A percentile compares a stretch with the other conserved stretches of the same genome.
Evolutionary conservation across 2,888 invertebrate genomes (phyloP).

Genomic region (Scaptomyza polygonia): DNA sequence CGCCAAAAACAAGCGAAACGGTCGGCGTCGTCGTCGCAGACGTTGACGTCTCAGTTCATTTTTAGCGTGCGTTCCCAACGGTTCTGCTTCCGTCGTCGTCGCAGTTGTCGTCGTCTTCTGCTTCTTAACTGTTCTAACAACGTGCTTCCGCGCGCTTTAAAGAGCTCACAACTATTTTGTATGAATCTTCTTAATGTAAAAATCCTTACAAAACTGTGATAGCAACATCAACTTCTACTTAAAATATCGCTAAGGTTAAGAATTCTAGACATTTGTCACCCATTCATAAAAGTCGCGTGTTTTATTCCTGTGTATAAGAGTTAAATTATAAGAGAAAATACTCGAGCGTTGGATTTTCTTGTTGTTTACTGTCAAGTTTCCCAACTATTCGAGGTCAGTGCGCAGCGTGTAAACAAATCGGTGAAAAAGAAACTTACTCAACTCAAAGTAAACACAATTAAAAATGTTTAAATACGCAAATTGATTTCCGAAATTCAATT

Average conservation of each 20-base stretch:
- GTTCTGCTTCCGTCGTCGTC: slow-evolving; percentile 55
- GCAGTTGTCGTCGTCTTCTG: slow-evolving; percentile 22
- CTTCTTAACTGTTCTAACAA: slow-evolving; percentile 48
- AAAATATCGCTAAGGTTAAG: slow-evolving; percentile 11
- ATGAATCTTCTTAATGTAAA: slow-evolving; percentile 6
- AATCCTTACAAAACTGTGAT: slow-evolving; percentile 41
- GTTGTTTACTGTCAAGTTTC: slow-evolving; percentile 49
- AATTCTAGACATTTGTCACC: slow-evolving; percentile 17
- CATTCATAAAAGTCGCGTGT: slow-evolving; percentile 62
- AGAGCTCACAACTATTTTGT: slow-evolving; percentile 41
- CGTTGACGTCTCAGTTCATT: slow-evolving; percentile 61
- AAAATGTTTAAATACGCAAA: slow-evolving; percentile 63
- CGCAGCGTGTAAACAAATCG: slow-evolving; percentile 40
- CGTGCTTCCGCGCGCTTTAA: slow-evolving; percentile 51
- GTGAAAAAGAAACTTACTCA: slow-evolving; percentile 19
- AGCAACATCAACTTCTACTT: slow-evolving; percentile 31
- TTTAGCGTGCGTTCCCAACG: slow-evolving; percentile 63
- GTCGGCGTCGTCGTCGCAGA: slow-evolving; percentile 11
- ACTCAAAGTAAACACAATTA: slow-evolving; percentile 45
- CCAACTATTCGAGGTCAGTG: slow-evolving; percentile 54
- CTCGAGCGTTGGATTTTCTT: slow-evolving; percentile 20
- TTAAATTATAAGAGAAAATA: slow-evolving; percentile 8
- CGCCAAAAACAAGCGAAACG: slow-evolving; percentile 56
- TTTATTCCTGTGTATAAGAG: slow-evolving; percentile 55
- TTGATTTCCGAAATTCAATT: slow-evolving; percentile 71